Evolutionary conservation across 2,113 vertebrate species (phyloP), one percentile per base, ranked within the genome.

Genomic region (Channa maculata): DNA sequence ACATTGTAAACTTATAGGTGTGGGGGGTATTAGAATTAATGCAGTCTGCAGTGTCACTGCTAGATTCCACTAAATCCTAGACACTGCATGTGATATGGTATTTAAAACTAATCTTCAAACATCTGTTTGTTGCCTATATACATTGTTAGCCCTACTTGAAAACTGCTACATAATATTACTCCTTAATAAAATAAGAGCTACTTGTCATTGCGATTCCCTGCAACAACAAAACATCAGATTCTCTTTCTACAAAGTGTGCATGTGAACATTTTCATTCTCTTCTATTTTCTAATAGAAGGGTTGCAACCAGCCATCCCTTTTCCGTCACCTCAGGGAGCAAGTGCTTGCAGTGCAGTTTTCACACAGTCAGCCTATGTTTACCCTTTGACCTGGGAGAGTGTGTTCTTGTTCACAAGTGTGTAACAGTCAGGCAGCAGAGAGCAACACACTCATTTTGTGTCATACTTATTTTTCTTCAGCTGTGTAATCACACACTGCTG

Each of bases 281-380:
- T 38, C 24, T 34, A 3, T 79, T 67, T 65, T 61, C 65, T 24
- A 65, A 78, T 52, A 43, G 63, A 78, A 66, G 34, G 3, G 53
- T 34, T 57, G 33, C 24, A 48, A 65, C 34, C 0, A 7, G 2
- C 43, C 60, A 45, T 58, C 57, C 66, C 48, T 65, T 45, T 46
- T 50, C 5, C 41, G 60, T 77, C 44, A 76, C 68, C 75, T 70
- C 70, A 39, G 55, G 41, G 34, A 65, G 12, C 51, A 79, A 83
- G 72, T 72, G 72, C 83, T 71, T 45, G 61, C 67, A 53, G 43
- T 75, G 80, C 76, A 39, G 36, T 80, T 79, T 77, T 71, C 72
- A 15, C 54, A 36, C 64, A 68, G 70, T 58, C 54, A 72, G 44
- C 64, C 84, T 79, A 71, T 86, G 80, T 83, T 89, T 88, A 89